Base-by-base conservation (phyloP, 1,140 invertebrate genomes). In the Drosophila nasuta region DNA sequence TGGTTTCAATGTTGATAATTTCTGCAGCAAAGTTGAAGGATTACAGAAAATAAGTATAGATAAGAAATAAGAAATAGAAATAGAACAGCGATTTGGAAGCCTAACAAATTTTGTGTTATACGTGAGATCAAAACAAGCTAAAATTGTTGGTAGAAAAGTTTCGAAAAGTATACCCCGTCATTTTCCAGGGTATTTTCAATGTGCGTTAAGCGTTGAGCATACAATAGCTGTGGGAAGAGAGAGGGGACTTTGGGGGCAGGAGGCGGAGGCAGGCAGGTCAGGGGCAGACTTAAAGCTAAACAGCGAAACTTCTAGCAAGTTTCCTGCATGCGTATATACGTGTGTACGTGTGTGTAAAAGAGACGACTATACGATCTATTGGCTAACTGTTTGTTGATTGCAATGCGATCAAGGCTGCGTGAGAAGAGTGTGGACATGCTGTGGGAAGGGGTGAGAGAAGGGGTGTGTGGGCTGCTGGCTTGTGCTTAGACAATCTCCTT, bases 41-140 rank as follows among this genome's bases (percentile, higher is more conserved):
- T 72, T 49, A 46, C 38, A 65, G 51, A 65, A 65, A 65, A 56
- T 65, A 57, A 51, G 49, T 35, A 70, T 68, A 74, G 15, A 5
- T 15, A 30, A 30, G n/a, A 33, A 43, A 54, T 59, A 68, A 68
- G 51, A 64, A 63, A 38, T 65, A 71, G 25, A 10, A 41, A 30
- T 45, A 54, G 15, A 57, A 71, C 45, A 76, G 58, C 67, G 48
- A 76, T 46, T 67, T 77, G 75, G 73, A 75, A 75, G 68, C 67
- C 67, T 71, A 71, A 71, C 68, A 73, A 76, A 76, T 76, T 76
- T 76, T 72, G 68, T 76, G 58, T 76, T 76, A 60, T 69, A 72
- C 72, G 77, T 88, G 83, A 88, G 83, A 88, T 88, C 83, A 82
- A 86, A 82, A 82, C 79, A 81, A 82, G 82, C 82, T 87, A 65